Percentiles rank a stretch among this genome's conserved stretches.
phyloP scores from a whole-genome alignment of 64 coral and sea anemone genomes.

The Dendronephthya gigantea region DNA sequence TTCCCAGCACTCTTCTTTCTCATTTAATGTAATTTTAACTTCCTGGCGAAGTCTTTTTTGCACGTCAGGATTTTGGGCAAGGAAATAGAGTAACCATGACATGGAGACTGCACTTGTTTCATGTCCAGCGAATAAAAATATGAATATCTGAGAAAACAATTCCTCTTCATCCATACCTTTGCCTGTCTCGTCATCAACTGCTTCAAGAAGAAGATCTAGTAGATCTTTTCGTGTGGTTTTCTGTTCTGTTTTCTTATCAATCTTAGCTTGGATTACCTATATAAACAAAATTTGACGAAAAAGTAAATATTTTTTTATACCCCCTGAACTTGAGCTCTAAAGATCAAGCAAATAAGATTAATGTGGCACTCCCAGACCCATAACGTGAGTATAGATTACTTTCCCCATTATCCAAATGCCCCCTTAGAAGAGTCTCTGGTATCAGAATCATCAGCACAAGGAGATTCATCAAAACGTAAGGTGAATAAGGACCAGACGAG shows the following conservation, averaged over 20 bases:
- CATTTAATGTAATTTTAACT: background rate
- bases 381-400: too few relatives aligned
- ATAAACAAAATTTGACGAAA: too few relatives aligned
- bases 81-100: background rate
- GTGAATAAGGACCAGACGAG: too few relatives aligned
- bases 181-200: background rate
- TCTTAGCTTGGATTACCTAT: background rate
- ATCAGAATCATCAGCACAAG: too few relatives aligned
- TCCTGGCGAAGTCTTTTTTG: background rate
- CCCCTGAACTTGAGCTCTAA: too few relatives aligned
- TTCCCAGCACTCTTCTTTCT: background rate
- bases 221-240: background rate
- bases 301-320: too few relatives aligned
- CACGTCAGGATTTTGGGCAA: background rate
- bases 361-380: too few relatives aligned
- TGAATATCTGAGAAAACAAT: background rate
- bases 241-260: background rate
- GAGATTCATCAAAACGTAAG: too few relatives aligned
- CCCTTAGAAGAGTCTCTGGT: too few relatives aligned
- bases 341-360: too few relatives aligned
- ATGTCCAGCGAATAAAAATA: background rate
- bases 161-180: background rate
- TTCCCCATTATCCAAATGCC: too few relatives aligned
- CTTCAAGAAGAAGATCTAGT: background rate
- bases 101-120: background rate